Evolutionary conservation across 2,113 vertebrate genomes (phyloP), one percentile per base, ranked within the genome.

Genomic region (Chloropsis hardwickii): DNA sequence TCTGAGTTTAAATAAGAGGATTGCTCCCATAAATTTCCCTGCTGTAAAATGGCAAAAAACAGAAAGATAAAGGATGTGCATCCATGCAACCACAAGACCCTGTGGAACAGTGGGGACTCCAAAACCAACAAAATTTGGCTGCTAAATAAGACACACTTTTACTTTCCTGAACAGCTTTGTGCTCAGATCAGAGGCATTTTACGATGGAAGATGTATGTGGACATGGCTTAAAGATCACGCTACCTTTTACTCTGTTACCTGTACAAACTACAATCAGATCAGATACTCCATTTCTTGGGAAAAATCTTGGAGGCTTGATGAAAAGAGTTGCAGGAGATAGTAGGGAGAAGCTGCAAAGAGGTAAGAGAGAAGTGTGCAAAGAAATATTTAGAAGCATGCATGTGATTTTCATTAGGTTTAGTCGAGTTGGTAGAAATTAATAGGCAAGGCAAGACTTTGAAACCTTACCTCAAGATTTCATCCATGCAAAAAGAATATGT

Each of bases 391-490:
- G 72, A 66, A 80, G 81, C 22, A 45, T 24, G 73, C 25, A 58
- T 0, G 1, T 78, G 48, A 92, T 89, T 76, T 94, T 77, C 78
- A 76, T 87, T 92, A 76, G 27, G 28, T 45, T 91, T 77, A 85
- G 54, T 69, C 57, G 61, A 91, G 51, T 53, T 48, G 44, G 57
- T 74, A 45, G 70, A 72, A 92, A 88, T 65, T 47, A 54, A 79
- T 82, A 54, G 79, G 50, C 42, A 48, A 33, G 42, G 35, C 19
- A 95, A 82, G 54, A 50, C 50, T 90, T 88, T 76, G 84, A 79
- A 84, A 95, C 76, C 19, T 50, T 85, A 64, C 64, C 72, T 86
- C 80, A n/a, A 45, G 3, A 76, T 81, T 94, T 89, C 33, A 72
- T 57, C 78, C 23, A 72, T 42, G 15, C 37, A 69, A 86, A 85